phyloP scores from a whole-genome alignment of 1,140 invertebrate genomes.

The Acromyrmex echinatior region DNA sequence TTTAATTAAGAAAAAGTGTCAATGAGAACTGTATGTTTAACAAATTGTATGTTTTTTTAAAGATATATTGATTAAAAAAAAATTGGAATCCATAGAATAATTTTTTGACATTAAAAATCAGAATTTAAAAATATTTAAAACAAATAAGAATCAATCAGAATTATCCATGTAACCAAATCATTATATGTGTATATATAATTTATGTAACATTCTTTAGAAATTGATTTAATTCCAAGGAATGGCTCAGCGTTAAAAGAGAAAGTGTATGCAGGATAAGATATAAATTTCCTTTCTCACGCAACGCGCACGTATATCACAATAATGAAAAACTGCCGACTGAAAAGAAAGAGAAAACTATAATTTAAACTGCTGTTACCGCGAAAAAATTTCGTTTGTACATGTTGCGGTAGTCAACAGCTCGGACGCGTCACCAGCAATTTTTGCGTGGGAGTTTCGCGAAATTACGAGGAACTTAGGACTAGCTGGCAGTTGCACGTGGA shows the following conservation, averaged over 20 bases:
- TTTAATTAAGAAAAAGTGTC: too few species aligned
- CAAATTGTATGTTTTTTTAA: too few species aligned
- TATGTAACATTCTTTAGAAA: not conserved
- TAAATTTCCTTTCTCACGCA: not conserved
- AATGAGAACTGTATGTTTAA: too few species aligned
- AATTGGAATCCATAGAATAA: too few species aligned
- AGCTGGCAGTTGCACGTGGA: constrained; percentile 47
- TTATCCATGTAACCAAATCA: too few species aligned
- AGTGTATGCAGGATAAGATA: not conserved
- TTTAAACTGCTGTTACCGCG: not conserved
- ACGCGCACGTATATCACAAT: not conserved
- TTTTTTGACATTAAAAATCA: too few species aligned
- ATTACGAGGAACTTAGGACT: constrained; percentile 52
- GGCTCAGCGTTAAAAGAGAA: not conserved
- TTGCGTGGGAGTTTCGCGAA: constrained; percentile 24
- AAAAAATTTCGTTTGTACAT: not conserved
- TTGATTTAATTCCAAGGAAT: not conserved
- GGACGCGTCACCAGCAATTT: constrained; percentile 5
- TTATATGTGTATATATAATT: not conserved
- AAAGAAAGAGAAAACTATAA: not conserved
- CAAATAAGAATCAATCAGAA: too few species aligned
- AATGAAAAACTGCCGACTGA: constrained; percentile 1
- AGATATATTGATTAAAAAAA: too few species aligned
- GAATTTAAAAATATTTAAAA: too few species aligned
- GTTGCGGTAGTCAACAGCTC: not conserved